A percentile compares a stretch with the other conserved stretches of the same genome.
phyloP scores from a whole-genome alignment of 1,140 invertebrate species.

The Aphelinus certus region DNA sequence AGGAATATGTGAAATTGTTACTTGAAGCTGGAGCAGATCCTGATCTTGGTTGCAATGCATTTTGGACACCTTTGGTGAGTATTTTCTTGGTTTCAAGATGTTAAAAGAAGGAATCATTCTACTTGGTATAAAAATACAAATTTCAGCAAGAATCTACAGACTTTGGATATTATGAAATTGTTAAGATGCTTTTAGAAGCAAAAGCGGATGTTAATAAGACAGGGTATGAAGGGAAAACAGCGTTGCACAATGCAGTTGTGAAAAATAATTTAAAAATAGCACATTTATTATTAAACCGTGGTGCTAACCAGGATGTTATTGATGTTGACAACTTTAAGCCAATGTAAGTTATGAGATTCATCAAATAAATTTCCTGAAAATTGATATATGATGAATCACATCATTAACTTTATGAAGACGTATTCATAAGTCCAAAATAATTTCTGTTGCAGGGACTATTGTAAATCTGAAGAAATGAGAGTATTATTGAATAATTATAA shows the following conservation, averaged over 20 bases:
- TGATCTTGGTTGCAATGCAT: conserved; percentile 78
- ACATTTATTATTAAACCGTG: conserved; percentile 69
- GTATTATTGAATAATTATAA: conserved; percentile 6
- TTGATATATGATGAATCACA: background rate
- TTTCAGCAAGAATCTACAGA: conserved; percentile 74
- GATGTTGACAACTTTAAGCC: conserved; percentile 69
- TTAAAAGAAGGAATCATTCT: too few relatives aligned
- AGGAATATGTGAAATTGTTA: conserved; percentile 66
- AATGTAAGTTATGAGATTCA: conserved; percentile 53
- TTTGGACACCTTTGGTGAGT: conserved; percentile 77
- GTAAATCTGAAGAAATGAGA: conserved; percentile 48
- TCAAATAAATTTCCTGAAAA: too few relatives aligned
- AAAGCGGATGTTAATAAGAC: conserved; percentile 74
- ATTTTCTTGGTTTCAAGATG: background rate
- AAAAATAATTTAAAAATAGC: conserved; percentile 64
- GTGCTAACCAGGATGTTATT: conserved; percentile 67
- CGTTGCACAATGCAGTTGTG: conserved; percentile 75
- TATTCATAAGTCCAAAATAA: background rate
- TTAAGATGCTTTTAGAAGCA: conserved; percentile 69
- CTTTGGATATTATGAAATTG: conserved; percentile 70
- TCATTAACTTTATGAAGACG: background rate
- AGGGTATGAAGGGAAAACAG: conserved; percentile 72
- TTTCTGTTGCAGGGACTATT: conserved; percentile 53
- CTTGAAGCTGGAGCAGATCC: conserved; percentile 73
- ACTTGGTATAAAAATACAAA: background rate